phyloP scores from a whole-genome alignment of 35 echinoderm and acorn worm species.

The Apostichopus californicus region DNA sequence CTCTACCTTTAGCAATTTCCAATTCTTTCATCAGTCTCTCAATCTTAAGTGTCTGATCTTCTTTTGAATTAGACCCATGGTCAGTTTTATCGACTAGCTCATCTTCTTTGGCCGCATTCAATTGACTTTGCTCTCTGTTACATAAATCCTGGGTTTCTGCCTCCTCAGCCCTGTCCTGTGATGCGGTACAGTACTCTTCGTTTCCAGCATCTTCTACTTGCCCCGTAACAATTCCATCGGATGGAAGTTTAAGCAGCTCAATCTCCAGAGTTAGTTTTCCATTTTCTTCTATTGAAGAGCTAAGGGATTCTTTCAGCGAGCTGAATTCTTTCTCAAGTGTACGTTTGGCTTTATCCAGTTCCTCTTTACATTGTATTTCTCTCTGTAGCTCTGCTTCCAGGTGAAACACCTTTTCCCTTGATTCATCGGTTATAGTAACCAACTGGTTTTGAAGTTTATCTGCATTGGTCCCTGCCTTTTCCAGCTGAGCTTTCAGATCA shows the following conservation, averaged over 20 bases:
- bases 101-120: not conserved
- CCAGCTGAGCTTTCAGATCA: not conserved
- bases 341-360: not conserved
- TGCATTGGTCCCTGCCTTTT: not conserved
- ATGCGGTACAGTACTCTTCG: not conserved
- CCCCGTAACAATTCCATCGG: not conserved
- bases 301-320: not conserved
- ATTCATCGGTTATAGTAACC: not conserved
- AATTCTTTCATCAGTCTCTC: slow-evolving; percentile 36
- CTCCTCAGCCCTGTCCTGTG: not conserved
- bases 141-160: not conserved
- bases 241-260: slow-evolving; percentile 1
- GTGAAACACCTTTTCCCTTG: not conserved
- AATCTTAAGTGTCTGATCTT: not conserved
- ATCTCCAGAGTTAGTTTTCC: slow-evolving; percentile 9
- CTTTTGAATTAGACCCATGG: not conserved
- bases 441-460: not conserved
- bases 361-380: no score
- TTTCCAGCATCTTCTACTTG: not conserved
- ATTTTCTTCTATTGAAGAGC: slow-evolving; percentile 1
- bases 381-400: not conserved
- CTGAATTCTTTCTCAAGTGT: not conserved
- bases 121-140: not conserved
- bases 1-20: not conserved
- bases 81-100: not conserved